Evolutionary conservation across 2,797 vertebrate genomes (phyloP), one percentile per base, ranked within the genome.

Genomic region (Hybognathus amarus): DNA sequence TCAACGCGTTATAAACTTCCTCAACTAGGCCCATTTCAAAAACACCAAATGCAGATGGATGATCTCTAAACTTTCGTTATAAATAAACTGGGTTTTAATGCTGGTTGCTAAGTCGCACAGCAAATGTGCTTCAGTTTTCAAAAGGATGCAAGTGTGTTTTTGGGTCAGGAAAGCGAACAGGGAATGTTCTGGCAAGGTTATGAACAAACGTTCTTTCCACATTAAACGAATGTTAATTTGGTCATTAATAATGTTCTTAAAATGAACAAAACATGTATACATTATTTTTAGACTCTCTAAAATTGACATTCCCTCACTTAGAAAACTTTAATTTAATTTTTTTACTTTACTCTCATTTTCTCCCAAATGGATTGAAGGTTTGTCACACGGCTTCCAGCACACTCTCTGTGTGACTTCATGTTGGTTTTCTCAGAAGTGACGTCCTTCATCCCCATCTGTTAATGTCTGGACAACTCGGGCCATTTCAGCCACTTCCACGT

Each of bases 401-500:
- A 36, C 47, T 22, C 18, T 52, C 11, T 20, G 17, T 0, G 1
- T 11, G 24, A 50, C 42, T 71, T 50, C 9, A 33, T 50, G 69
- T 20, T 52, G 15, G 27, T 18, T 73, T 52, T 15, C 47, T 33
- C 70, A 74, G 70, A 30, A 52, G 45, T 52, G 70, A 52, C 11
- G 18, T 52, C 10, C 18, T 74, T 73, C 20, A 17, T 47, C 45
- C 13, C 45, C 45, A 15, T 6, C 68, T 75, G 30, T 56, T 40
- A 6, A 56, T 42, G 38, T 77, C 54, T 77, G 54, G 54, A 77
- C n/a, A 77, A 36, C 42, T 77, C 40, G 3, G 42, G 42, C 42
- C 40, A 42, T 42, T 42, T 42, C 50, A 56, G 7, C 4, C 36
- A 42, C 36, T 52, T 20, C 7, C 42, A 3, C 42, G 18, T 52